Percentiles rank a stretch among this genome's conserved stretches.
phyloP scores from a whole-genome alignment of 2,797 vertebrate genomes.

The Thripadectes ignobilis region DNA sequence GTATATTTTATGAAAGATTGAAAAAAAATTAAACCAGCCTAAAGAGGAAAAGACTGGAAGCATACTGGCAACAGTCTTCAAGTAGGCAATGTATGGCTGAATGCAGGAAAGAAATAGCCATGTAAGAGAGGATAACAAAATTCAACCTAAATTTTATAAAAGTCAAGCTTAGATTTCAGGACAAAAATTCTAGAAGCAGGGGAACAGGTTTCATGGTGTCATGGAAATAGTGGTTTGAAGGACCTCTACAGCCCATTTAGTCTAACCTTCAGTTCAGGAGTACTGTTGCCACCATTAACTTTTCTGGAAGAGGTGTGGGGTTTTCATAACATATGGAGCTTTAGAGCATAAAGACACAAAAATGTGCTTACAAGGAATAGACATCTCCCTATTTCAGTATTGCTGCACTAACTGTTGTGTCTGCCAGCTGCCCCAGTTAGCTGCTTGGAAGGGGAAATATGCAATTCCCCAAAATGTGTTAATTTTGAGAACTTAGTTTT shows the following conservation, averaged over 20 bases:
- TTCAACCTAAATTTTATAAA: neutral
- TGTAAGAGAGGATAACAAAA: neutral
- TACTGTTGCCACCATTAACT: neutral
- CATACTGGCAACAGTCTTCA: neutral
- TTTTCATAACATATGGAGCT: neutral
- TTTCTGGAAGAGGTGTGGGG: neutral
- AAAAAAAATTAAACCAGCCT: neutral
- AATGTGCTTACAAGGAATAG: neutral
- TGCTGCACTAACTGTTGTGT: neutral
- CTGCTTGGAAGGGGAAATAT: neutral
- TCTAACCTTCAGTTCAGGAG: neutral
- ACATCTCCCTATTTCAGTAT: neutral
- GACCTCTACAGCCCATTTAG: neutral
- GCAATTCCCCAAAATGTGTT: neutral
- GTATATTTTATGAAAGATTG: neutral
- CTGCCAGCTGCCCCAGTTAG: neutral
- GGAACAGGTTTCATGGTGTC: neutral
- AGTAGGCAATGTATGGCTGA: neutral
- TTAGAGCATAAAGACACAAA: neutral
- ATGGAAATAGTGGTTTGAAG: neutral
- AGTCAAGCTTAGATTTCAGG: neutral
- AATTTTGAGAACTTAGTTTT: neutral
- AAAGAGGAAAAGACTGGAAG: neutral
- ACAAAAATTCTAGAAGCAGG: neutral
- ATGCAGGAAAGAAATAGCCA: neutral